Evolutionary conservation across 2,797 vertebrate genomes (phyloP).

Genomic region (Triplophysa bombifrons): DNA sequence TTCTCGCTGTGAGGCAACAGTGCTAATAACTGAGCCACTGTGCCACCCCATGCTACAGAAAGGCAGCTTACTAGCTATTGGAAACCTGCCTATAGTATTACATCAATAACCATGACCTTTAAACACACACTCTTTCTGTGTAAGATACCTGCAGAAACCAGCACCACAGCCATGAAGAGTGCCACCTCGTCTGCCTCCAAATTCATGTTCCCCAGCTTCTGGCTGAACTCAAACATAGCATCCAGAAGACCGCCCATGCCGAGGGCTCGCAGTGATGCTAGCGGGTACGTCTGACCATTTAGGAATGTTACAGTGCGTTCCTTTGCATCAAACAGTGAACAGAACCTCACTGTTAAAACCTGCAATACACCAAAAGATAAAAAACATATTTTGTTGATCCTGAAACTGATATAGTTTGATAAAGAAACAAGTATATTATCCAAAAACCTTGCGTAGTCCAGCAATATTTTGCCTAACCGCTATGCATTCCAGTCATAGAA

Average conservation of each 20-base stretch:
- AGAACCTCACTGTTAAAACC: constrained; percentile 83
- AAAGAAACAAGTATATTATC: too few relatives aligned
- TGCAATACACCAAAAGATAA: constrained; percentile 41
- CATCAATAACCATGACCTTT: too few relatives aligned
- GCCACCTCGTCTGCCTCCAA: constrained; percentile 82
- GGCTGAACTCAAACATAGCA: constrained; percentile 82
- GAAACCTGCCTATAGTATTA: too few relatives aligned
- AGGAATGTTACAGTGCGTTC: constrained; percentile 77
- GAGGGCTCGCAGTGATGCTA: constrained; percentile 71
- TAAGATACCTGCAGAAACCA: constrained; percentile 80
- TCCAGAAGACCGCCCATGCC: constrained; percentile 80
- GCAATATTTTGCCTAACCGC: too few relatives aligned
- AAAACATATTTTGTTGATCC: too few relatives aligned
- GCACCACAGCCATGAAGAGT: constrained; percentile 83
- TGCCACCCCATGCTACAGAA: too few relatives aligned
- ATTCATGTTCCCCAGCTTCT: constrained; percentile 67
- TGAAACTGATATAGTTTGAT: too few relatives aligned
- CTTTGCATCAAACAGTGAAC: constrained; percentile 77
- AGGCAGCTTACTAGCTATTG: too few relatives aligned
- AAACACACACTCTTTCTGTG: too few relatives aligned
- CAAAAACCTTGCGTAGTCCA: too few relatives aligned
- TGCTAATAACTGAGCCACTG: too few relatives aligned
- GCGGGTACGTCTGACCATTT: constrained; percentile 77
- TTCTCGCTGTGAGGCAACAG: too few relatives aligned
- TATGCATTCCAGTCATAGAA: not conserved